These are phyloP conservation scores for Sebastiscus tertius DNA, from an alignment of 2,797 vertebrate species.

Conservation along the genomic window DNA sequence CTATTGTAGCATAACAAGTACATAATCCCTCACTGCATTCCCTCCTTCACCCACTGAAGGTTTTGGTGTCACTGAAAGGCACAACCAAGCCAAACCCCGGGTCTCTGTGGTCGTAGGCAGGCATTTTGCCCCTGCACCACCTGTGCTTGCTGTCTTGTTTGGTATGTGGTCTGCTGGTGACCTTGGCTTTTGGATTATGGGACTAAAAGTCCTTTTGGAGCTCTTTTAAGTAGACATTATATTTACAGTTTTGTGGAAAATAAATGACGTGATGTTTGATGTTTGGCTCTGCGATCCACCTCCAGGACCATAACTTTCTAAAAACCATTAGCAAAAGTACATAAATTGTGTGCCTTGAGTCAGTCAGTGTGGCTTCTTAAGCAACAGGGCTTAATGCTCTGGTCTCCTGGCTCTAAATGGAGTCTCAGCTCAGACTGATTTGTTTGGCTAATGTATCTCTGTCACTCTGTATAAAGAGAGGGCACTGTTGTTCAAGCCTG, in stretches of 20 bases:
- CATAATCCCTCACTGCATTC: neutral
- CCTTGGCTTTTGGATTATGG: neutral
- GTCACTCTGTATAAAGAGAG: constrained; percentile 66
- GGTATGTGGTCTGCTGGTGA: neutral
- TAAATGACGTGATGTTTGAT: neutral
- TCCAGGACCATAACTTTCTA: neutral
- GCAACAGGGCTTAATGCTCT: constrained; percentile 4
- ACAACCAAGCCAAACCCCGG: neutral
- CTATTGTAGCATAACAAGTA: neutral
- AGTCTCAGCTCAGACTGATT: constrained; percentile 47
- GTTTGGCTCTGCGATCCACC: neutral
- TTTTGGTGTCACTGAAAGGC: neutral
- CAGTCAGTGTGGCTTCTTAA: neutral
- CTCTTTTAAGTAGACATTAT: neutral
- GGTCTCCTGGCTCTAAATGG: constrained; percentile 26
- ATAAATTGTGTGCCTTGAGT: constrained; percentile 5
- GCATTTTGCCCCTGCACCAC: neutral
- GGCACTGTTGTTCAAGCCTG: constrained; percentile 67
- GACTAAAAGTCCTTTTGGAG: neutral
- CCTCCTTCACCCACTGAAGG: neutral
- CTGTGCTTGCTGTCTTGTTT: neutral
- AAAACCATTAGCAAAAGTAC: neutral
- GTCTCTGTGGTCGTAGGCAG: neutral
- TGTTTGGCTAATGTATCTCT: constrained; percentile 66
- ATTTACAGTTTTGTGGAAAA: neutral